Base-by-base conservation (phyloP, 1,140 invertebrate species). In the Ceratoteleas bidentatus region DNA sequence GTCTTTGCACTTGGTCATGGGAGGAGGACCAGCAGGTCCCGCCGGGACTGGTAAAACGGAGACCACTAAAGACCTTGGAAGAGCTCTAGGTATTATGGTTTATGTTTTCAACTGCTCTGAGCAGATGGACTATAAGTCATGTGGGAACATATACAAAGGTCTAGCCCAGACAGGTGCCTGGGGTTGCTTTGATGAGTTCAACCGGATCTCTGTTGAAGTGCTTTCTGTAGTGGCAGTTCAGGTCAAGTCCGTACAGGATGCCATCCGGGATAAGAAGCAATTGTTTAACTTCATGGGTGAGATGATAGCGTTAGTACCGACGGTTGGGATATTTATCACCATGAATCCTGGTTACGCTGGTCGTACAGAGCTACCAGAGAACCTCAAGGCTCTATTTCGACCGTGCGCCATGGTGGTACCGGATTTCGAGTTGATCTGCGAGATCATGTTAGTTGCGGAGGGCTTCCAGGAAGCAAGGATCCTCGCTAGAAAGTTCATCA, bases 381-480 rank as follows among this genome's bases (percentile, higher is more conserved):
- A 97, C 90, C 91, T 97, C 32, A 97, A 96, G 83, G 92, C 93
- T 33, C 86, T 93, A 9, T 94, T 94, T 74, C 93, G 97, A 89
- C 97, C 97, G 1, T 98, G 97, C 89, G 97, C 97, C 36, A 99
- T 99, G 98, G 97, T 98, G 2, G 98, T 99, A 2, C 98, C 98
- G 0, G 98, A 99, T 92, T 98, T 99, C 90, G 98, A 98, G 90
- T 91, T 99, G 52, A 99, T 99, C 87, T 98, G 97, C 91, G 98
- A 99, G 93, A 99, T 99, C 81, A 99, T 99, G 98, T 95, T 99
- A 87, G 98, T 99, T 0, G 98, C 98, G 34, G 98, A 99, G 93
- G 98, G 98, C 15, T 99, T 99, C 89, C 95, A 99, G 88, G 98
- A 99, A 84, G 98, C 98, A 0, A 94, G 96, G 85, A 94, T 98